Evolutionary conservation across 2,888 invertebrate genomes (phyloP), one percentile per base, ranked within the genome.

Genomic region (Amiota minor): DNA sequence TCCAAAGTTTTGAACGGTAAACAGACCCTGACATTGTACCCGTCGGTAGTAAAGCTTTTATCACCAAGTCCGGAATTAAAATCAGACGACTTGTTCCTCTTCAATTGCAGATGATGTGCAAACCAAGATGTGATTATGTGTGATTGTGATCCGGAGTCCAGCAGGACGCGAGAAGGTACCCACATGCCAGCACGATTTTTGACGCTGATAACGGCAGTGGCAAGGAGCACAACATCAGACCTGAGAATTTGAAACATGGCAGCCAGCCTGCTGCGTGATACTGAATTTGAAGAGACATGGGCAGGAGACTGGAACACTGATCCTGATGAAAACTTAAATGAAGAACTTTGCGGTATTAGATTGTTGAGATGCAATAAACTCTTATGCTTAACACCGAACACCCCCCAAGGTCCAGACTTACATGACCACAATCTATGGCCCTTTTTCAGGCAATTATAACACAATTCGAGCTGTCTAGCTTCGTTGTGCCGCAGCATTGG

Each of bases 151-250:
- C 23, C 11, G 6, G 6, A 14, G 50, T n/a, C 50, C 11, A 50
- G 50, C 6, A 50, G 50, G 11, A n/a, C 50, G 4, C 50, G n/a
- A 50, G 2, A 50, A 14, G 50, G 50, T 4, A 50, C 50, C n/a
- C 50, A 50, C 50, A 4, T 11, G 50, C 50, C 50, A 23, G 23
- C 3, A 23, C 23, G 23, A 23, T 50, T 50, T n/a, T 50, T 50
- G n/a, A 50, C 4, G n/a, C 4, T 50, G 50, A 50, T 50, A 4
- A 50, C n/a, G 50, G 50, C 50, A 50, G 50, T 50, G 50, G 50
- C n/a, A 50, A 50, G 50, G 50, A 50, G 50, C 50, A 50, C 50
- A 50, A 50, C 50, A 50, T 50, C 50, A 50, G 50, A 50, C 50
- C 23, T 50, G 50, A 50, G 50, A 50, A 2, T 50, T 50, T 50